Percentiles rank a stretch among this genome's conserved stretches.
Conservation (phyloP, 1,140 invertebrate genomes). For the Drosophila littoralis region DNA sequence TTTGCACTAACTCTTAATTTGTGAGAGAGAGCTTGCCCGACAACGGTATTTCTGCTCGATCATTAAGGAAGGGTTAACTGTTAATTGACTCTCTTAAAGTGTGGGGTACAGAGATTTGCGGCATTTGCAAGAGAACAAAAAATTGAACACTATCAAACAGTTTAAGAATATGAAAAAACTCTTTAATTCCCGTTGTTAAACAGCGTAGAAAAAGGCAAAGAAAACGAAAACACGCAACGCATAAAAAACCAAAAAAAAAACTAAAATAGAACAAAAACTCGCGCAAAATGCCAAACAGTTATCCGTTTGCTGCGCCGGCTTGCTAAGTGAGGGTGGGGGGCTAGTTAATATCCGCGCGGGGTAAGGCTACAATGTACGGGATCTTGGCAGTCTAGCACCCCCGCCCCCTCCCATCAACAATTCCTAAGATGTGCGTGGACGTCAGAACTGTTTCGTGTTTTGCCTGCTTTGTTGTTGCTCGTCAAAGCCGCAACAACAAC, state of each 20-base stretch:
- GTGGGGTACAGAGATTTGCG: too few relatives aligned
- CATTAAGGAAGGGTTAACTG: too few relatives aligned
- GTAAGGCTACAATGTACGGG: neutral
- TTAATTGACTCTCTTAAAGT: too few relatives aligned
- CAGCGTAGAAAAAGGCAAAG: neutral
- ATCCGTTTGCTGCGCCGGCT: constrained; percentile 24
- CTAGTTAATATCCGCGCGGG: neutral
- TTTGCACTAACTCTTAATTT: neutral
- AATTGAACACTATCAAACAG: too few relatives aligned
- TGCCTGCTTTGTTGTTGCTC: constrained; percentile 4
- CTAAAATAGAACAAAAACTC: constrained; percentile 6
- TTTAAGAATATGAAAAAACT: too few relatives aligned
- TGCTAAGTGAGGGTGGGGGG: constrained; percentile 10
- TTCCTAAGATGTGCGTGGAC: constrained; percentile 26
- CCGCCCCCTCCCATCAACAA: neutral
- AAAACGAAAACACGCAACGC: neutral
- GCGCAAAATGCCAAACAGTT: constrained; percentile 30
- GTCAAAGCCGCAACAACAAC: constrained; percentile 31
- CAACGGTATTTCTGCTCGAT: too few relatives aligned
- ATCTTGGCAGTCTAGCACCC: neutral
- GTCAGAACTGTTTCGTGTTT: constrained; percentile 19
- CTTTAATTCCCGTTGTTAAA: too few relatives aligned
- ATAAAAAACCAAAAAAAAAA: constrained; percentile 15
- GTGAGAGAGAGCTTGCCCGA: neutral
- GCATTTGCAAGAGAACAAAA: too few relatives aligned